Percentiles rank a stretch among this genome's conserved stretches.
These are phyloP conservation scores for Mesoclemmys tuberculata DNA, from an alignment of 2,113 vertebrate genomes.

Conservation along the genomic window DNA sequence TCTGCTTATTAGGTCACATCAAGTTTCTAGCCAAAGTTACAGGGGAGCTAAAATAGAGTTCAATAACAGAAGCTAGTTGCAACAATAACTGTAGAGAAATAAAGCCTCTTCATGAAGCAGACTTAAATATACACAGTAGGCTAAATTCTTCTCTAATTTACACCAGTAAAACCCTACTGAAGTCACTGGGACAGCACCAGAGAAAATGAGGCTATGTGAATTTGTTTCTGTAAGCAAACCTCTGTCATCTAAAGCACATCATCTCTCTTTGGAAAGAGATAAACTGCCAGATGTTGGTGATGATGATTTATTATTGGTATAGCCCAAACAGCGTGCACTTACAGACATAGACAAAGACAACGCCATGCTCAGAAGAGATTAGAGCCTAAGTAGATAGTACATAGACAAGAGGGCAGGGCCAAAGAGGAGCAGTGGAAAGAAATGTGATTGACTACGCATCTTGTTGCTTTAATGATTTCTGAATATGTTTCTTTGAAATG, in stretches of 20 bases:
- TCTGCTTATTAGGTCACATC: neutral
- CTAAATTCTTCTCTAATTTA: constrained; percentile 8
- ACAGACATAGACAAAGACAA: neutral
- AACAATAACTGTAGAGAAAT: neutral
- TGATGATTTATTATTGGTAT: neutral
- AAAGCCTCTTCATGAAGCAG: neutral
- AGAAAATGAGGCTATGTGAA: neutral
- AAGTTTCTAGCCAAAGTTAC: neutral
- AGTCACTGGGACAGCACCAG: neutral
- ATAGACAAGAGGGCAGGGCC: neutral
- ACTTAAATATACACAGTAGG: neutral
- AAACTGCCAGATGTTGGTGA: neutral
- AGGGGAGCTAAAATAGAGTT: neutral
- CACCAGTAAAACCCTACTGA: neutral
- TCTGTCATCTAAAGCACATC: neutral
- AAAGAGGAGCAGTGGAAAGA: neutral
- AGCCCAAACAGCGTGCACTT: neutral
- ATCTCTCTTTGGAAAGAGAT: neutral
- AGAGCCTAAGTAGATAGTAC: neutral
- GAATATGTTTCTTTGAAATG: neutral
- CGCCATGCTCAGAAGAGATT: neutral
- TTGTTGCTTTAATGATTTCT: neutral
- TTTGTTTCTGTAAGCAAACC: neutral
- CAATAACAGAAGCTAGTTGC: neutral
- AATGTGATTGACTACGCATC: neutral